Evolutionary conservation across 2,113 vertebrate genomes (phyloP), one percentile per base, ranked within the genome.

Genomic region (Alces alces): DNA sequence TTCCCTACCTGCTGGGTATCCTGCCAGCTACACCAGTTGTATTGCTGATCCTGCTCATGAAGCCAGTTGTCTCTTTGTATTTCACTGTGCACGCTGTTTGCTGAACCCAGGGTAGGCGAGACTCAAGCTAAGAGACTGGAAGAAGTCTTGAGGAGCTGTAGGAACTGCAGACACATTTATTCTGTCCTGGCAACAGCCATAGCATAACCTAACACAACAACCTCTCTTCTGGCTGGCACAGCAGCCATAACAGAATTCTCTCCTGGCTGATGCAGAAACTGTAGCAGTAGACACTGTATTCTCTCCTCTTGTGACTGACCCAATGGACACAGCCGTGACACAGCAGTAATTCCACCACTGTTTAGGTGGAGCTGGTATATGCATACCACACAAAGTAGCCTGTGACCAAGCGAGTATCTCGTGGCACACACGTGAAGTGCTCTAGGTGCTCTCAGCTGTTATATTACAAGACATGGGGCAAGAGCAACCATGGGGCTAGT

Each of bases 391-490:
- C 8, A 36, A 66, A 66, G 33, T n/a, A 66, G n/a, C 64, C 64
- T 4, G 1, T 21, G 64, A 36, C n/a, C n/a, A 36, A 36, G 64
- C 1, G 2, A 36, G n/a, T 36, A 16, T 5, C 17, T 19, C 2
- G 0, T 36, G 9, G 17, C 0, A 0, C 17, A 36, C n/a, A 36
- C 2, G 1, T 11, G 8, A 8, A 66, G 33, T 36, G n/a, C 33
- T 66, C 5, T n/a, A 36, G 2, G 17, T 66, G 64, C 21, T 5
- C 64, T 36, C 64, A 66, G 17, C 17, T 54, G 4, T 36, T 66
- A 11, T 4, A 0, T 36, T 11, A 66, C 1, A 0, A 66, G n/a
- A 36, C 64, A 11, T 0, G 1, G 17, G 17, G n/a, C 8, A 11
- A 66, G 33, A 10, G 61, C 33, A 66, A n/a, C 17, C 9, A 0